These are phyloP conservation scores for Lagopus leucura DNA, from an alignment of 2,113 vertebrate species.

Conservation along the genomic window DNA sequence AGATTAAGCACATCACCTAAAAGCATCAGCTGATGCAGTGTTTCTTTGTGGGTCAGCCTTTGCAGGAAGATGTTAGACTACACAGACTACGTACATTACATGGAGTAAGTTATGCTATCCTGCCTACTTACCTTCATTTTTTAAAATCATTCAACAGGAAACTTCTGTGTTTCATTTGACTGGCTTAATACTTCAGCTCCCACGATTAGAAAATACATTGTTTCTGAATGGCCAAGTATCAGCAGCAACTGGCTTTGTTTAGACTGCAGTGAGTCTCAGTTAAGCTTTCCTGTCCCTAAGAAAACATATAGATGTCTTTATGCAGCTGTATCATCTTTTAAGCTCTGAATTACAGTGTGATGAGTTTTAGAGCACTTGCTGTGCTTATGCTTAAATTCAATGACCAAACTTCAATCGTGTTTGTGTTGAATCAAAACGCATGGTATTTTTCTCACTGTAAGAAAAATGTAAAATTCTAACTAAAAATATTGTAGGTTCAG, in stretches of 20 bases:
- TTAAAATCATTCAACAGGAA: neutral
- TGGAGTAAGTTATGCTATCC: neutral
- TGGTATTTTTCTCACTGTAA: neutral
- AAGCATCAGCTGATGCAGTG: neutral
- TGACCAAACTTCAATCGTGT: neutral
- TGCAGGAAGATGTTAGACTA: neutral
- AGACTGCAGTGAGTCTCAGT: neutral
- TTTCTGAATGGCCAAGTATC: neutral
- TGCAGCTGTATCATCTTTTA: neutral
- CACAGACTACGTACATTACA: neutral
- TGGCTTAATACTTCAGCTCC: neutral
- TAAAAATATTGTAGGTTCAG: conserved; percentile 5
- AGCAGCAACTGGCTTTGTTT: conserved; percentile 1
- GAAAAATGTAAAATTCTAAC: neutral
- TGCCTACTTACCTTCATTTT: neutral
- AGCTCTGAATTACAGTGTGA: neutral
- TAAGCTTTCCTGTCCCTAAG: neutral
- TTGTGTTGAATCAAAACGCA: neutral
- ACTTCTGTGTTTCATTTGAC: neutral
- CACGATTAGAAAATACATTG: neutral
- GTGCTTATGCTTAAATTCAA: neutral
- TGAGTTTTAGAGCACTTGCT: neutral
- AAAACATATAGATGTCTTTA: neutral
- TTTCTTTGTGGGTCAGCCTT: conserved; percentile 3
- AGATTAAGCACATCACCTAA: neutral